Conservation (phyloP, 92 coral and sea anemone species). For the Anthopleura xanthogrammica region DNA sequence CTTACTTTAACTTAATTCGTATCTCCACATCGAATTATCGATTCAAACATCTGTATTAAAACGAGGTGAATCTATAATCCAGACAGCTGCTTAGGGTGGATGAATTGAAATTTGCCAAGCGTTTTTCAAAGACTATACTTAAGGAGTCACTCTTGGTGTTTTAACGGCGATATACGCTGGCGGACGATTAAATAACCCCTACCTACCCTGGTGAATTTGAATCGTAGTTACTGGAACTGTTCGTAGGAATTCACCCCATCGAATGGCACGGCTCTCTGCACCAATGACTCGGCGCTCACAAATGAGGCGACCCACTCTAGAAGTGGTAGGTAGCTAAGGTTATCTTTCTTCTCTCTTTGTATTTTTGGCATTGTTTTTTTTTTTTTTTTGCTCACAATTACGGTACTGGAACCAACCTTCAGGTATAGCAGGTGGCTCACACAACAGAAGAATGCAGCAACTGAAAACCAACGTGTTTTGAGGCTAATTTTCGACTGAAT, state of each 20-base stretch:
- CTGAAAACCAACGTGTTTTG: not conserved
- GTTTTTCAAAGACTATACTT: not conserved
- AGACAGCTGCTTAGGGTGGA: not conserved
- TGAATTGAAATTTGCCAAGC: not conserved
- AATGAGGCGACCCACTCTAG: slow-evolving; percentile 32
- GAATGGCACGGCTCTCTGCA: not conserved
- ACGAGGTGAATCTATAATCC: not conserved
- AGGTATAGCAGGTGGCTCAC: not conserved
- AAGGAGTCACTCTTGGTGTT: not conserved
- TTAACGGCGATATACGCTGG: not conserved
- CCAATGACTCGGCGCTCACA: slow-evolving; percentile 19
- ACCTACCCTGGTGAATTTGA: not conserved
- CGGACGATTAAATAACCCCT: not conserved
- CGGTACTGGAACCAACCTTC: not conserved
- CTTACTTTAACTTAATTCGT: not conserved
- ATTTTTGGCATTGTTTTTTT: not conserved
- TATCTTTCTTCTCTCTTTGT: not conserved
- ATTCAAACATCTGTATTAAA: not conserved
- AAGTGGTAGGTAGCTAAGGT: slow-evolving; percentile 16
- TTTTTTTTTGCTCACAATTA: not conserved
- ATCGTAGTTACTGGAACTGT: slow-evolving; percentile 20
- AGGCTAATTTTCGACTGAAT: too few relatives aligned
- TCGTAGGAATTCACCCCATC: not conserved
- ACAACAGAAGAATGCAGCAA: not conserved
- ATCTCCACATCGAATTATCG: not conserved